Evolutionary conservation across 1,140 invertebrate species (phyloP), one percentile per base, ranked within the genome.

Genomic region (Eueides isabella): DNA sequence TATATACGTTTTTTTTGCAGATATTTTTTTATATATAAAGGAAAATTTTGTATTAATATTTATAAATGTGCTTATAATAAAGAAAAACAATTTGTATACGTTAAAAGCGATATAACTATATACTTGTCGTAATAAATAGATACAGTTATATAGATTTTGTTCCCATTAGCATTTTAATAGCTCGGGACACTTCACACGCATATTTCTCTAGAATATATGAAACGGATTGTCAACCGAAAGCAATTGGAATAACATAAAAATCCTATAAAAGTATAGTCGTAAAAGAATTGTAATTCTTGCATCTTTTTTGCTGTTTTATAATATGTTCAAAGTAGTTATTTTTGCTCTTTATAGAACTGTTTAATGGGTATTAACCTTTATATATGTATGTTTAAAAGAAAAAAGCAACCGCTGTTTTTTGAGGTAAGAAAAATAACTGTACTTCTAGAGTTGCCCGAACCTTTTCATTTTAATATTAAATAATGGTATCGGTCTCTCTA

Each of bases 231-330:
- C 89, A 89, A 85, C 80, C 80, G 77, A 81, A 72, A 81, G 88
- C 83, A 89, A 92, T 92, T 86, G 89, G 68, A 88, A 90, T 84
- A 73, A 77, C 82, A 88, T 92, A 91, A 91, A 92, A 91, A 88
- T 76, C 78, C 84, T 85, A 87, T 92, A 91, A 92, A 92, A 82
- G 84, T 79, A 71, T 82, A 83, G 11, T 91, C 91, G 88, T 92
- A 91, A 92, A 91, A 90, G 48, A 26, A 87, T 84, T 90, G 87
- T 85, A 88, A 84, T 85, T 82, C 76, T 66, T 77, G 76, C 69
- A 83, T 78, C 80, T 81, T 83, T 85, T 86, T 85, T 86, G 74
- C 74, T 68, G n/a, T 33, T 63, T 23, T 12, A 70, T 61, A 70
- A 70, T 62, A 62, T 44, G 72, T 48, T 61, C 19, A 67, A 11